These are phyloP conservation scores for Neoaliturus tenellus DNA, from an alignment of 2,888 invertebrate species.

Conservation along the genomic window DNA sequence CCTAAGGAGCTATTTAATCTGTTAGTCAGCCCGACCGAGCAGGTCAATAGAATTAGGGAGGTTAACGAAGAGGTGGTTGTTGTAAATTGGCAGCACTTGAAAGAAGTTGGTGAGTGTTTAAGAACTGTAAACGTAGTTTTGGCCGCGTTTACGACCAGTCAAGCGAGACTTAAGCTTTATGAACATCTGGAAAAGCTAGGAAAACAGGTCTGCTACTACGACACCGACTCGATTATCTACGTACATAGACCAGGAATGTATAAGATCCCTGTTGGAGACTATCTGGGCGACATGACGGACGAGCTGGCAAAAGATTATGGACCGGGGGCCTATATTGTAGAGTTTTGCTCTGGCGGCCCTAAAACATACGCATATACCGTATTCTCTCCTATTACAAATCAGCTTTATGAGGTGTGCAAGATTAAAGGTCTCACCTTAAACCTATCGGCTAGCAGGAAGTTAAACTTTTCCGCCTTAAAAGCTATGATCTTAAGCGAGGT, in stretches of 20 bases:
- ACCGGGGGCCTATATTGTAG: conserved; percentile 39
- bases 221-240: conserved; percentile 54
- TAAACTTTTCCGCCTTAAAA: conserved; percentile 37
- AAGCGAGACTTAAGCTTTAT: conserved; percentile 52
- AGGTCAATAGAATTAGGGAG: not conserved
- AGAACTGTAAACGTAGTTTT: conserved; percentile 42
- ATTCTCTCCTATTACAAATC: not conserved
- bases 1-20: conserved; percentile 34
- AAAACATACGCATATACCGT: conserved; percentile 56
- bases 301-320: conserved; percentile 53
- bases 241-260: not conserved
- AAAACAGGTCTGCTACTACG: conserved; percentile 27
- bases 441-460: not conserved
- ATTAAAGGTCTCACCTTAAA: conserved; percentile 48
- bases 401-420: not conserved
- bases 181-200: conserved; percentile 38
- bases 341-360: conserved; percentile 54
- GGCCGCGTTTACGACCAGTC: conserved; percentile 43
- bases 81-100: conserved; percentile 39
- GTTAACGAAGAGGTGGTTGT: not conserved
- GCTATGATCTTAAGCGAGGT: not conserved
- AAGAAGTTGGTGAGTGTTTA: conserved; percentile 1
- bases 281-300: conserved; percentile 51
- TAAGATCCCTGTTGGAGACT: conserved; percentile 55
- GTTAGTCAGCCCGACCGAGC: not conserved